These are phyloP conservation scores for Delichon dasypus DNA, from an alignment of 2,797 vertebrate genomes.

Conservation along the genomic window DNA sequence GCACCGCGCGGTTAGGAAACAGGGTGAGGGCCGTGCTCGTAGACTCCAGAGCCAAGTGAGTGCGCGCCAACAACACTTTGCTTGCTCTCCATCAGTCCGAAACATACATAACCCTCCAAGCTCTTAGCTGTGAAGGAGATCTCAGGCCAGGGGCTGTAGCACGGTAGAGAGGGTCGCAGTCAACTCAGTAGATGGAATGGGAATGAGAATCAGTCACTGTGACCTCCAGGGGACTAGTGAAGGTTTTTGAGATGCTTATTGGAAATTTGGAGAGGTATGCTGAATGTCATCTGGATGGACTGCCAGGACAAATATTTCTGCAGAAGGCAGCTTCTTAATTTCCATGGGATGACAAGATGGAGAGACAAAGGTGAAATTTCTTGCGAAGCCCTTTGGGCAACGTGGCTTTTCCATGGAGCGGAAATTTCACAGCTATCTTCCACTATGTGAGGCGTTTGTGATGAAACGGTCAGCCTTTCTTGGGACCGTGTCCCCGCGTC, in stretches of 20 bases:
- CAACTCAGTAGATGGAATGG: not conserved
- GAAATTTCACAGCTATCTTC: not conserved
- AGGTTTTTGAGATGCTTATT: not conserved
- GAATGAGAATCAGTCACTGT: not conserved
- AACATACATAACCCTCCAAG: not conserved
- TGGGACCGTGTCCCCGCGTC: rapidly evolving
- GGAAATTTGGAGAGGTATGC: not conserved
- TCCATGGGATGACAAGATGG: rapidly evolving
- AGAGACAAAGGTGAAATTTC: rapidly evolving
- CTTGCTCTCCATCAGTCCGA: not conserved
- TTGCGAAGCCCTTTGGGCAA: not conserved
- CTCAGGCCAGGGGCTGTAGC: not conserved
- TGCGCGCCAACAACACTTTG: rapidly evolving
- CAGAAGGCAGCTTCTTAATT: not conserved
- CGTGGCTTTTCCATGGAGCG: not conserved
- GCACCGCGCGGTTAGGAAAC: not conserved
- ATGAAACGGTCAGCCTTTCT: not conserved
- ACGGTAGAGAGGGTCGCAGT: not conserved
- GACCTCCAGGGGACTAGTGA: not conserved
- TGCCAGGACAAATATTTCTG: not conserved
- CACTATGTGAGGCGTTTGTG: not conserved
- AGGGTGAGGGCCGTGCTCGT: not conserved
- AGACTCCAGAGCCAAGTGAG: not conserved
- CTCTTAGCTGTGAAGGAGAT: not conserved
- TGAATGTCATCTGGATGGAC: not conserved